phyloP scores from a whole-genome alignment of 2,797 vertebrate species.

The Pagetopsis macropterus region DNA sequence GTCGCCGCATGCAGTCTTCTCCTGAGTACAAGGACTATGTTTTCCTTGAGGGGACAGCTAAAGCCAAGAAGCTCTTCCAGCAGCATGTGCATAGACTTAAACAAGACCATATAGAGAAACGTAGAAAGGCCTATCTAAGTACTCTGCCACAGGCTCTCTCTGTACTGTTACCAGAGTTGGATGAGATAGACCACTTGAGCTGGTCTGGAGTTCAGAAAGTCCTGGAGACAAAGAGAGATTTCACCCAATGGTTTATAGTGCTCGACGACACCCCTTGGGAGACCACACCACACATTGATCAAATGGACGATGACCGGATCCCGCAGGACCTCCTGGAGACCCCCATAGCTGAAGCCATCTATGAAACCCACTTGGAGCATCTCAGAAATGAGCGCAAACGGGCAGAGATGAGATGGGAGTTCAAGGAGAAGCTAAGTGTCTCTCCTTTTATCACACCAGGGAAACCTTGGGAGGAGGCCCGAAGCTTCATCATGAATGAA shows the following conservation, averaged over 20 bases:
- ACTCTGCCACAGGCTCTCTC: conserved; percentile 90
- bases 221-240: conserved; percentile 92
- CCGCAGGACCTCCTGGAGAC: conserved; percentile 96
- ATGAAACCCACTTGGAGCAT: conserved; percentile 89
- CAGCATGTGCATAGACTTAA: conserved; percentile 95
- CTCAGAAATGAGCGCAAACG: conserved; percentile 90
- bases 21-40: conserved; percentile 94
- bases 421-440: conserved; percentile 90
- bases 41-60: conserved; percentile 93
- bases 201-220: conserved; percentile 92
- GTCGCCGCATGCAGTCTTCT: conserved; percentile 88
- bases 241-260: conserved; percentile 92
- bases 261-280: conserved; percentile 98
- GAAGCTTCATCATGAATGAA: conserved; percentile 98
- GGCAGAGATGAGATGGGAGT: conserved; percentile 90
- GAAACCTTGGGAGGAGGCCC: conserved; percentile 97
- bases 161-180: conserved; percentile 88
- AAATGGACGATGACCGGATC: conserved; percentile 90
- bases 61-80: conserved; percentile 95
- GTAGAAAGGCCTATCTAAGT: conserved; percentile 88
- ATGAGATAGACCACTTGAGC: conserved; percentile 93
- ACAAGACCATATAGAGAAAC: conserved; percentile 93
- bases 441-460: conserved; percentile 96
- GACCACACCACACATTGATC: conserved; percentile 90
- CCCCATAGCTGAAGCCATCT: conserved; percentile 85